Evolutionary conservation across 2,888 invertebrate genomes (phyloP), one percentile per base, ranked within the genome.

Genomic region (Pristionchus arcanus): DNA sequence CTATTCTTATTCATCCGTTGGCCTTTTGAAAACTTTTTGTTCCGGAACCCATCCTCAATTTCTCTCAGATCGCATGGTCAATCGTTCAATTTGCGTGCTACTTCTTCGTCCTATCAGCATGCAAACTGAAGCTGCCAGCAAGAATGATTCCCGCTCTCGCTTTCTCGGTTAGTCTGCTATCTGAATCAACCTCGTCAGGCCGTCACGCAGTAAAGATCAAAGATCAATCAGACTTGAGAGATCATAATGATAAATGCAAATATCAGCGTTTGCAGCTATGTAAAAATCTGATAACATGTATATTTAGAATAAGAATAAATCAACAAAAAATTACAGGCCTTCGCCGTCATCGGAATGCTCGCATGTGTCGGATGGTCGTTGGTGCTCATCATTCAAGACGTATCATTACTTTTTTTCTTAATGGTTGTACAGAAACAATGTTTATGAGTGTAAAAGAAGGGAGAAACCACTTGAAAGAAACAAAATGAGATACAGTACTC

Each of bases 31-130:
- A 16, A 71, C 16, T 3, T 25, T 34, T 16, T 11, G 42, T 49
- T 49, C 13, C 42, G 42, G 9, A 49, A 49, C 13, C 42, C 42
- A 68, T 25, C 68, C 68, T n/a, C n/a, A 68, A n/a, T 81, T 28
- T 81, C 49, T 49, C 28, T 81, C 81, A 81, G 81, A n/a, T 53
- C 42, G 42, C 49, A 5, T 81, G 81, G 81, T n/a, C 81, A 11
- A 42, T 81, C 49, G 4, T 59, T 25, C 84, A 85, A 28, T 85
- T 85, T 37, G 19, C 28, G 34, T 59, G 34, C 25, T 59, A 28
- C 84, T 15, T 59, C 84, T 49, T 85, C 84, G 84, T 85, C 31
- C 59, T 85, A 34, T 34, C 84, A 13, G 84, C 84, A 1, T 85
- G 84, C 25, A 34, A 19, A 7, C 19, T 21, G 16, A 85, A 59